A percentile compares a stretch with the other conserved stretches of the same genome.
phyloP scores from a whole-genome alignment of 2,888 invertebrate species.

The Protodeltote pygarga region DNA sequence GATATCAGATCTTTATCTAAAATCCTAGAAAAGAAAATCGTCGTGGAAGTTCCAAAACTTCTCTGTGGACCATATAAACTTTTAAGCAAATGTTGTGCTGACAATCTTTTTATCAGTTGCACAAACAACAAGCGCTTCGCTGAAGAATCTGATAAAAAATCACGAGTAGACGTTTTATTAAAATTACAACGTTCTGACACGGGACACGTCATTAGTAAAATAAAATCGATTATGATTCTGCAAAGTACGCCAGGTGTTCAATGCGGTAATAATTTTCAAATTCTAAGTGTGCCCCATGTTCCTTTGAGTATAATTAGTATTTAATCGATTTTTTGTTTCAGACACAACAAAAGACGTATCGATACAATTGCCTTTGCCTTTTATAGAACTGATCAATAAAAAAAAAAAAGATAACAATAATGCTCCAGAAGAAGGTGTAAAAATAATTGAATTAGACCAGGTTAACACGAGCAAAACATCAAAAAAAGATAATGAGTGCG shows the following conservation, averaged over 20 bases:
- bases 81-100: slow-evolving; percentile 63
- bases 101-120: slow-evolving; percentile 70
- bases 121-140: slow-evolving; percentile 51
- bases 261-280: slow-evolving; percentile 24
- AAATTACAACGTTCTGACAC: slow-evolving; percentile 66
- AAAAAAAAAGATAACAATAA: too few species aligned
- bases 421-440: slow-evolving; percentile 5
- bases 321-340: slow-evolving; percentile 41
- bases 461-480: not conserved
- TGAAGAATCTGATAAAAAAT: slow-evolving; percentile 43
- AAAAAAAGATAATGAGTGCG: slow-evolving; percentile 1
- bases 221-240: slow-evolving; percentile 71
- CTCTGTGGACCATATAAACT: slow-evolving; percentile 69
- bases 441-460: slow-evolving; percentile 36
- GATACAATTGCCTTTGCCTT: slow-evolving; percentile 41
- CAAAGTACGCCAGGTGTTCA: slow-evolving; percentile 49
- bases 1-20: slow-evolving; percentile 74
- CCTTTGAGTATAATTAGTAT: too few species aligned
- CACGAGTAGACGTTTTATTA: slow-evolving; percentile 69
- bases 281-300: too few species aligned
- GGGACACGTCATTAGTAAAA: slow-evolving; percentile 67
- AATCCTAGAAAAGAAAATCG: slow-evolving; percentile 74
- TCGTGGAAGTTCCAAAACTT: slow-evolving; percentile 73
- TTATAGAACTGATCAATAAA: slow-evolving; percentile 20
- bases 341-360: slow-evolving; percentile 29